These are phyloP conservation scores for Spilogale gracilis DNA, from an alignment of 2,113 vertebrate genomes.

Conservation along the genomic window DNA sequence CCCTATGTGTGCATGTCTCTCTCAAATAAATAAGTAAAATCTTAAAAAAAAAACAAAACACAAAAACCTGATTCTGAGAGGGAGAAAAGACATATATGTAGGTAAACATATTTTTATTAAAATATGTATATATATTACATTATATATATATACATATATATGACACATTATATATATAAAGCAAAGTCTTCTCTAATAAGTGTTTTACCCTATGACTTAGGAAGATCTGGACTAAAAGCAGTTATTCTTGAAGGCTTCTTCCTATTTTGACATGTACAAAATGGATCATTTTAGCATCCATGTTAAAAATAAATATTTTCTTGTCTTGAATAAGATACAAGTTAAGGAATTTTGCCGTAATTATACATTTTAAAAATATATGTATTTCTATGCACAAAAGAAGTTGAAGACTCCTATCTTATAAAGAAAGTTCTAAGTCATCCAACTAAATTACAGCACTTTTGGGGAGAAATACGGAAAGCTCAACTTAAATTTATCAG, in stretches of 20 bases:
- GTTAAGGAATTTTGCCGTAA: not conserved
- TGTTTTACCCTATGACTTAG: not conserved
- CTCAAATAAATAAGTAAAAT: not conserved
- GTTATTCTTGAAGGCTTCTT: not conserved
- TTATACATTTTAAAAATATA: not conserved
- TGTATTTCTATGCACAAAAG: not conserved
- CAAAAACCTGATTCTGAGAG: not conserved
- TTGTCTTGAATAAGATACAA: slow-evolving; percentile 1
- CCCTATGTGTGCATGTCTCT: not conserved
- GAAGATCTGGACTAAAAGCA: not conserved
- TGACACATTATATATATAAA: not conserved
- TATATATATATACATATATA: not conserved
- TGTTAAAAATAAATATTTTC: slow-evolving; percentile 3
- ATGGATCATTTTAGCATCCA: not conserved
- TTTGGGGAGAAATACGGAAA: slow-evolving; percentile 60
- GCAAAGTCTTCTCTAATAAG: not conserved
- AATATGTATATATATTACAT: not conserved
- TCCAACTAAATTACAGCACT: not conserved
- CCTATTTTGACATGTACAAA: not conserved
- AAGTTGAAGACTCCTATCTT: not conserved
- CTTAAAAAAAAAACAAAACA: not conserved
- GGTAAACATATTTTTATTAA: not conserved
- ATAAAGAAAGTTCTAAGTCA: not conserved
- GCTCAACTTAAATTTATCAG: slow-evolving; percentile 79
- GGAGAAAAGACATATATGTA: not conserved